These are phyloP conservation scores for Castor canadensis DNA, from an alignment of 2,113 vertebrate species.

Conservation along the genomic window DNA sequence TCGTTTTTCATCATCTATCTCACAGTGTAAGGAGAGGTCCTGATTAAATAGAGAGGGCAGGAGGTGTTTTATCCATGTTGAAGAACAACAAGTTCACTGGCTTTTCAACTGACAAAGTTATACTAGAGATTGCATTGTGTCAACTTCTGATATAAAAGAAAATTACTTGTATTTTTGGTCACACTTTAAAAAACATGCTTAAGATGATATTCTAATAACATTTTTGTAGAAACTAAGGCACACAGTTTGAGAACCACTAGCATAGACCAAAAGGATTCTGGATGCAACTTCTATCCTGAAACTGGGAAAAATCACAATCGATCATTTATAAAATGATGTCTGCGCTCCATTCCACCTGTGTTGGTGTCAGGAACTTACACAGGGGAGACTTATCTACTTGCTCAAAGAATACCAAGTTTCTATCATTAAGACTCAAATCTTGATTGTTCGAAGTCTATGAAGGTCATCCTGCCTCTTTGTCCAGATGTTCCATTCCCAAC, in stretches of 20 bases:
- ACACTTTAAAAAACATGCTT: neutral
- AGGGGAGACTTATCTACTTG: neutral
- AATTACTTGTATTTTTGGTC: neutral
- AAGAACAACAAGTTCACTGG: neutral
- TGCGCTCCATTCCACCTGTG: neutral
- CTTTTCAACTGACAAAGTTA: neutral
- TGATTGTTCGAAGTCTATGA: neutral
- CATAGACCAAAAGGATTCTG: neutral
- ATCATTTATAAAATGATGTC: neutral
- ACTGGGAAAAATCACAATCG: neutral
- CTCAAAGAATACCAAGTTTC: neutral
- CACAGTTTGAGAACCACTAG: neutral
- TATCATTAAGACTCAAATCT: neutral
- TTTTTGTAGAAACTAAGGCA: neutral
- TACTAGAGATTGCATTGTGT: neutral
- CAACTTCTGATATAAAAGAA: neutral
- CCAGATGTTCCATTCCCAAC: neutral
- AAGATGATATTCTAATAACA: neutral
- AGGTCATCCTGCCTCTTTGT: neutral
- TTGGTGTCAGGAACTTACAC: neutral
- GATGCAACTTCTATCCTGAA: neutral
- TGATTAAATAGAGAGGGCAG: neutral
- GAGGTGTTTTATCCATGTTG: neutral
- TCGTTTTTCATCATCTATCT: neutral
- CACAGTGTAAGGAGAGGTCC: neutral